Conservation (phyloP, 2,113 vertebrate species). For the Hemiprocne comata region DNA sequence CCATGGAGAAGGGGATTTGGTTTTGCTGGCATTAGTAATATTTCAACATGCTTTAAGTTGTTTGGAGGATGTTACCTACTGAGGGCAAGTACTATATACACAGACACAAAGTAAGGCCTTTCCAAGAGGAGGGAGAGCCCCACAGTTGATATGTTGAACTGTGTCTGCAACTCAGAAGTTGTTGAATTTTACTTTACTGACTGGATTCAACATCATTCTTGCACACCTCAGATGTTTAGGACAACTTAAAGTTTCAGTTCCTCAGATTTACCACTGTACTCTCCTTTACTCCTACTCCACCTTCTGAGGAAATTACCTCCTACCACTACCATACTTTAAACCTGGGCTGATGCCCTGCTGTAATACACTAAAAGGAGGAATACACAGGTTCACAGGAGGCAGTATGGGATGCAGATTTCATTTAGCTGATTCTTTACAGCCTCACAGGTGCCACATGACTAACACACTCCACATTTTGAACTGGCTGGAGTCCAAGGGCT, state of each 20-base stretch:
- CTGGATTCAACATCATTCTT: background rate
- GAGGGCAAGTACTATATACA: background rate
- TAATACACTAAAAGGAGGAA: rapidly evolving
- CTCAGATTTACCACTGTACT: too few relatives aligned
- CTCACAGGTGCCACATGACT: background rate
- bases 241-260: background rate
- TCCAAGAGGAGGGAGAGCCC: background rate
- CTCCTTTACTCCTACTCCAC: background rate
- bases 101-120: background rate
- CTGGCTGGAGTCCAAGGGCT: background rate
- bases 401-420: background rate
- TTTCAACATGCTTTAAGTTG: background rate
- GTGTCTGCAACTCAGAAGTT: background rate
- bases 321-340: background rate
- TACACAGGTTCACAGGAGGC: background rate
- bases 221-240: background rate
- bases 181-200: background rate
- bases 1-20: background rate
- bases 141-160: background rate
- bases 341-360: background rate
- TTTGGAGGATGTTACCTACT: background rate
- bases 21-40: background rate
- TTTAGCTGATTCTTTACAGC: background rate
- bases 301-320: background rate
- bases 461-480: background rate